A percentile compares a stretch with the other conserved stretches of the same genome.
Conservation (phyloP, 2,888 invertebrate genomes). For the Platycheirus albimanus region DNA sequence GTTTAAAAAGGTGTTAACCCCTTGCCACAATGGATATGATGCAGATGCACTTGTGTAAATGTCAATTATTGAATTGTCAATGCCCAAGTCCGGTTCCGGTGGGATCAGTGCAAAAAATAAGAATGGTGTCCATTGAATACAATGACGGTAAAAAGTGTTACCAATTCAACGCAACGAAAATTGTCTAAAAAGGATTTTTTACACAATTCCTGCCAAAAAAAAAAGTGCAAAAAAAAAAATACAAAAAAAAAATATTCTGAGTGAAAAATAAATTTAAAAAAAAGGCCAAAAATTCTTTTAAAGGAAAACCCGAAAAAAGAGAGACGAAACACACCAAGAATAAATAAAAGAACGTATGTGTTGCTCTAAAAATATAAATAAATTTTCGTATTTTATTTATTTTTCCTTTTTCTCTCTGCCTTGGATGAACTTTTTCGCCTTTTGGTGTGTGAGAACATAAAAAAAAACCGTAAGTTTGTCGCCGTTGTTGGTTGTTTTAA, state of each 20-base stretch:
- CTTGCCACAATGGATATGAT: conserved; percentile 70
- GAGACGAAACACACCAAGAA: conserved; percentile 46
- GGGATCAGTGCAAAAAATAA: conserved; percentile 21
- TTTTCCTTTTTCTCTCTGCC: conserved; percentile 50
- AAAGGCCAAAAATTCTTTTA: conserved; percentile 20
- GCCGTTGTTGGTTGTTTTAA: conserved; percentile 21
- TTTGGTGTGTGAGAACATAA: conserved; percentile 57
- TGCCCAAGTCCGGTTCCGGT: conserved; percentile 35
- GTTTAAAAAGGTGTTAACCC: conserved; percentile 40
- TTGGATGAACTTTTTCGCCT: conserved; percentile 71
- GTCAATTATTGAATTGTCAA: conserved; percentile 42
- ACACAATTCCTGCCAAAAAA: conserved; percentile 64
- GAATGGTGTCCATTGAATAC: conserved; percentile 13
- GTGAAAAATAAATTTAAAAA: conserved; percentile 37
- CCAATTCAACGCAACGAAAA: conserved; percentile 57
- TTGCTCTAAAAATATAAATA: conserved; percentile 73
- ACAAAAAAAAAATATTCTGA: too few relatives aligned
- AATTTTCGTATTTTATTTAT: conserved; percentile 57
- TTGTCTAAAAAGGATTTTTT: conserved; percentile 59
- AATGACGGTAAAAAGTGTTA: conserved; percentile 66
- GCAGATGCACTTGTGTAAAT: conserved; percentile 33
- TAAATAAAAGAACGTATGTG: conserved; percentile 65
- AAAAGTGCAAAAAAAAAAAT: conserved; percentile 50
- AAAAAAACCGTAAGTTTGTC: conserved; percentile 42
- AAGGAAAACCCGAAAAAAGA: conserved; percentile 26